These are phyloP conservation scores for Dermochelys coriacea DNA, from an alignment of 2,797 vertebrate genomes.

Conservation along the genomic window DNA sequence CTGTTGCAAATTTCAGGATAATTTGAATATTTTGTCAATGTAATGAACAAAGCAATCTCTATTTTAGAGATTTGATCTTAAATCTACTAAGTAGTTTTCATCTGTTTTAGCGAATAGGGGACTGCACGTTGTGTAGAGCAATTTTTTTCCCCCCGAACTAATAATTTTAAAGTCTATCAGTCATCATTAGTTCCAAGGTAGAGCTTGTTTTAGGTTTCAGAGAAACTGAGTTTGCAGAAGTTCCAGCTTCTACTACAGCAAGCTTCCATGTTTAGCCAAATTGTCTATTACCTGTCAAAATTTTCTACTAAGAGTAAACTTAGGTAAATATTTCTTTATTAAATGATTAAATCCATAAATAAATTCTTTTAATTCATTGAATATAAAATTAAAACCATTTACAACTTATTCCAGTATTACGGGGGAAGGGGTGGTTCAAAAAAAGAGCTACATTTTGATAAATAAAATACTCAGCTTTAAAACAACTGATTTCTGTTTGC, in stretches of 20 bases:
- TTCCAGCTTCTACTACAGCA: background rate
- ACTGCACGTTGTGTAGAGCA: background rate
- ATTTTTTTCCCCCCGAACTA: background rate
- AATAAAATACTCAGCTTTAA: conserved; percentile 99
- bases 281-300: background rate
- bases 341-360: conserved; percentile 96
- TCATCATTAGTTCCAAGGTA: background rate
- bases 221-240: background rate
- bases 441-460: conserved; percentile 96
- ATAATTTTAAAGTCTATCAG: background rate
- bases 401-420: conserved; percentile 99
- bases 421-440: conserved; percentile 86
- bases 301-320: conserved; percentile 30
- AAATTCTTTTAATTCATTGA: conserved; percentile 97
- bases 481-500: conserved; percentile 91
- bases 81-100: background rate
- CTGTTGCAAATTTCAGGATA: conserved; percentile 40
- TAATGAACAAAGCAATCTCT: conserved; percentile 51
- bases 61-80: conserved; percentile 13
- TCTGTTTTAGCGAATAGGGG: background rate
- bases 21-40: conserved; percentile 45
- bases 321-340: conserved; percentile 90
- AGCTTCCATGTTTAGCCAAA: background rate
- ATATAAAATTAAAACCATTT: conserved; percentile 99
- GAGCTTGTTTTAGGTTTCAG: background rate